Evolutionary conservation across 2,888 invertebrate species (phyloP).

Genomic region (Anoplius nigerrimus): DNA sequence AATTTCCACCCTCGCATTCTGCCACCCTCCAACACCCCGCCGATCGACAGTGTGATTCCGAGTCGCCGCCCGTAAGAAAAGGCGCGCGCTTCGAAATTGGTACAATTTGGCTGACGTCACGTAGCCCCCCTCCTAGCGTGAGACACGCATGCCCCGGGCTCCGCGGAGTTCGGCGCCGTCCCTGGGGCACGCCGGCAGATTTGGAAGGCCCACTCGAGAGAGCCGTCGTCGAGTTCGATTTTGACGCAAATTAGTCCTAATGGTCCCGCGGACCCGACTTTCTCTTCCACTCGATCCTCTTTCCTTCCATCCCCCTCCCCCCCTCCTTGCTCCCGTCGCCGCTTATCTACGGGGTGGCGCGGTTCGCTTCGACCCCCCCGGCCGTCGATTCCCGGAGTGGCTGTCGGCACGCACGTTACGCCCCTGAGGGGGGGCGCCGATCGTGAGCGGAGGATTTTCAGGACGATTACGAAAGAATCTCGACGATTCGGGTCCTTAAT

Average conservation of each 20-base stretch:
- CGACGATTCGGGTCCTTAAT: slow-evolving; percentile 39
- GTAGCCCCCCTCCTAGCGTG: slow-evolving; percentile 50
- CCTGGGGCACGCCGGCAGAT: slow-evolving; percentile 40
- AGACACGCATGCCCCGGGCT: slow-evolving; percentile 33
- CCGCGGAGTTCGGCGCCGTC: slow-evolving; percentile 24
- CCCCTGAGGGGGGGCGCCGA: slow-evolving; percentile 43
- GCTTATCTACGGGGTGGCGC: no score
- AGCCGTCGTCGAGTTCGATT: slow-evolving; percentile 46
- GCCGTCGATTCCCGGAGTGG: no score
- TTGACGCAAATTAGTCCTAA: slow-evolving; percentile 69
- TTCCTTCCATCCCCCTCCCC: neutral
- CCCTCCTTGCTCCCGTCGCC: no score
- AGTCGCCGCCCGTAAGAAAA: slow-evolving; percentile 41
- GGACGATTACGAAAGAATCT: slow-evolving; percentile 54
- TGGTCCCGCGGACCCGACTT: slow-evolving; percentile 47
- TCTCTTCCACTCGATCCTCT: slow-evolving; percentile 3
- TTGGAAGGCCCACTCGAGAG: slow-evolving; percentile 48
- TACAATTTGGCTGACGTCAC: slow-evolving; percentile 65
- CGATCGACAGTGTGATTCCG: no score
- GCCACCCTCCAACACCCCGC: no score
- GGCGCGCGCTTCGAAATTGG: slow-evolving; percentile 57
- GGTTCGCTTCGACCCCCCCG: no score
- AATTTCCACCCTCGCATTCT: no score
- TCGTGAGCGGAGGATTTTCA: slow-evolving; percentile 32
- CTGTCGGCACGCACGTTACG: slow-evolving; percentile 16